Conservation (phyloP, 2,888 invertebrate genomes). For the Trichogramma evanescens region DNA sequence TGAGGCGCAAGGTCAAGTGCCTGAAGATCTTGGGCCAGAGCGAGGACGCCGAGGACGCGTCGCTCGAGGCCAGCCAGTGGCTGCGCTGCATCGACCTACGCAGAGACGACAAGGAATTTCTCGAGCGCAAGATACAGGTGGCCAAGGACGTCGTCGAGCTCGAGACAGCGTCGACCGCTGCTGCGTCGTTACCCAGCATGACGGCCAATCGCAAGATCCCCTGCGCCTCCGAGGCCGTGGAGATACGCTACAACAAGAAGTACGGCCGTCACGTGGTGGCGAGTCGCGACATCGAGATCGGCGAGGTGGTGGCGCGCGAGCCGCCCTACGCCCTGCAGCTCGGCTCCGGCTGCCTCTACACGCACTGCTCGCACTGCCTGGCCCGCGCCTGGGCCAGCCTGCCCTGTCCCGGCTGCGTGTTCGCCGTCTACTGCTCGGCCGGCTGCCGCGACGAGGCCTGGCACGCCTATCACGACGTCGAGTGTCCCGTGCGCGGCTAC, state of each 20-base stretch:
- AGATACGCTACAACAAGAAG: conserved; percentile 52
- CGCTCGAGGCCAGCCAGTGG: too few relatives aligned
- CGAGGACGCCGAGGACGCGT: too few relatives aligned
- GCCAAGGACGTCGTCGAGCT: too few relatives aligned
- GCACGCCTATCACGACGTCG: conserved; percentile 65
- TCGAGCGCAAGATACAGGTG: too few relatives aligned
- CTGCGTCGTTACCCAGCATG: too few relatives aligned
- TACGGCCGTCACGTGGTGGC: conserved; percentile 69
- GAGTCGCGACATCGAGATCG: conserved; percentile 59
- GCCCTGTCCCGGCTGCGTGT: conserved; percentile 60
- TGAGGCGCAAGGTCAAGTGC: conserved; percentile 55
- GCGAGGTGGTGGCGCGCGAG: conserved; percentile 72
- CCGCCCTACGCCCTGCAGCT: conserved; percentile 63
- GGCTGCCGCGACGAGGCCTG: conserved; percentile 60
- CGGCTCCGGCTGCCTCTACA: conserved; percentile 50
- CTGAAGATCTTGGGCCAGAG: conserved; percentile 29
- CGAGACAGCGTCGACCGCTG: too few relatives aligned
- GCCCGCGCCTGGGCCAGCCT: conserved; percentile 53
- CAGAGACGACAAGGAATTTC: too few relatives aligned
- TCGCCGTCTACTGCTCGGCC: conserved; percentile 61
- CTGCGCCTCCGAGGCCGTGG: conserved; percentile 59
- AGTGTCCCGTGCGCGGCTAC: conserved; percentile 64
- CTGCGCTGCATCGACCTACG: too few relatives aligned
- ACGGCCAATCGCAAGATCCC: conserved; percentile 44
- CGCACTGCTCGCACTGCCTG: conserved; percentile 66